Base-by-base conservation (phyloP, 2,797 vertebrate genomes). In the Hypotaenidia okinawae region DNA sequence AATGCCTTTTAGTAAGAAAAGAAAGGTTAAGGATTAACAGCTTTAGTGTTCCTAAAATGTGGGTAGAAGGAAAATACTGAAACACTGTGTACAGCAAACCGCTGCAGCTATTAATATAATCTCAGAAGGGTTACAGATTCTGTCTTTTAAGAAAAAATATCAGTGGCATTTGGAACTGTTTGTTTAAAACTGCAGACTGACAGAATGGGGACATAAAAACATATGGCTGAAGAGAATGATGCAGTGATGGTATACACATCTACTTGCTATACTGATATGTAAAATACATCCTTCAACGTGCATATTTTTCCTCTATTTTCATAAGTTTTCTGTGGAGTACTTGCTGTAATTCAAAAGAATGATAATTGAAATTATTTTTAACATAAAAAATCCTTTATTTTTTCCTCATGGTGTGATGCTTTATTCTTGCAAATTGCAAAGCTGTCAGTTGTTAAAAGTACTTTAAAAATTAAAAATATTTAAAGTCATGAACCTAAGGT, bases 181-280 rank as follows among this genome's bases (percentile, higher is more conserved):
- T 95, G 88, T 96, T 96, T 96, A 84, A 95, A 94, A 76, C 72
- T 66, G n/a, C 64, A 94, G 68, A 95, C 84, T 96, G 97, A 97
- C 95, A 97, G 97, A 97, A 97, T 97, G 95, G 61, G 96, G 96
- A 94, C 95, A 96, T 62, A 82, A 96, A 96, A 96, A 96, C 84
- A 89, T 76, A 88, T 3, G 1, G 51, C 57, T 84, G 85, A 91
- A 95, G 74, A 91, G 90, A 94, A 93, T 66, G 49, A 94, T 80
- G 41, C 37, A 77, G n/a, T 21, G 37, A 91, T 69, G 78, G 33
- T 80, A 84, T 62, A 93, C 30, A 57, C 45, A 54, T 87, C 79
- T 80, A 72, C 82, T 84, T 85, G 66, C 43, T 73, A 58, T 59
- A 72, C 43, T 73, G 63, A 75, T 84, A 89, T 93, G 92, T 87